Base-by-base conservation (phyloP, 2,113 vertebrate genomes). In the Cottus gobio region DNA sequence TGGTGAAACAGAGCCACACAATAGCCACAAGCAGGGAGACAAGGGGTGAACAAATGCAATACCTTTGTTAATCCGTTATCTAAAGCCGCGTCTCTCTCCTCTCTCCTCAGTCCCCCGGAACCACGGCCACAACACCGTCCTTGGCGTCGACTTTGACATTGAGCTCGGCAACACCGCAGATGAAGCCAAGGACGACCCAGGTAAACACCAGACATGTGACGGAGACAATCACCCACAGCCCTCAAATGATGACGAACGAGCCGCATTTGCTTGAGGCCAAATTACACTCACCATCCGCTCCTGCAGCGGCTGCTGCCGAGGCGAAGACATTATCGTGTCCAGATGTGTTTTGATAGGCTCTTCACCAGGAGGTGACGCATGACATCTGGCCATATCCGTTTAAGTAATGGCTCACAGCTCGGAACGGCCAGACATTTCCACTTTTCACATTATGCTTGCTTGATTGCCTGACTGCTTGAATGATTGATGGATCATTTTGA, bases 141-240 rank as follows among this genome's bases (percentile, higher is more conserved):
- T 97, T 67, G 96, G 95, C 85, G 90, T 92, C 1, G 92, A 95
- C 89, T 96, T 97, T 86, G 97, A 98, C 93, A 97, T 99, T 71
- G 98, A 99, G 94, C 93, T 95, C 82, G 98, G 98, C 62, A 94
- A 98, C 92, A 98, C 96, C 0, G 97, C 96, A 0, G 97, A 97
- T 2, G 96, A 98, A 91, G 94, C 94, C 34, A 96, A 96, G 0
- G 98, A 99, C 39, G 98, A 99, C 81, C 96, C 97, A 95, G 97
- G 98, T 99, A 94, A 91, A 86, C 77, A 79, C 42, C 22, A 62
- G 13, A 31, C 48, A 2, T 74, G 12, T 69, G 82, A 86, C 46
- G 57, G 60, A 73, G 77, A 74, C 76, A 66, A 66, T 68, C 67
- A 39, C 72, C 15, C 8, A 60, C 72, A 20, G 48, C 20, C 67